Conservation (phyloP, 2,113 vertebrate genomes). For the Scophthalmus maximus region DNA sequence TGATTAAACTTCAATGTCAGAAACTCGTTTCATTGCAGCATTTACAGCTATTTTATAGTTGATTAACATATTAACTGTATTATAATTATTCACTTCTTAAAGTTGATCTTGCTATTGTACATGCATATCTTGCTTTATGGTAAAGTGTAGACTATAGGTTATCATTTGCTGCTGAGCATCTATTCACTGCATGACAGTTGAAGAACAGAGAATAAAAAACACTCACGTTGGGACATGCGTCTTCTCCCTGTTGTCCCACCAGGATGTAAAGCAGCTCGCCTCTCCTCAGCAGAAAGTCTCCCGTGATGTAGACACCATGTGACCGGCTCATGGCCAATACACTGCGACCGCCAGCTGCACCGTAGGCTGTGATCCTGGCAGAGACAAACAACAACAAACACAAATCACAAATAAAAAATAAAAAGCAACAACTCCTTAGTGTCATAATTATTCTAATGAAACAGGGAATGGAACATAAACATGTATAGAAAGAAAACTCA, state of each 20-base stretch:
- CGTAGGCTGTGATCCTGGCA: constrained; percentile 91
- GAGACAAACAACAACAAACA: constrained; percentile 11
- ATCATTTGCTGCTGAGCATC: neutral
- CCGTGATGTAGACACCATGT: constrained; percentile 90
- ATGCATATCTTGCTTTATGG: neutral
- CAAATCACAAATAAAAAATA: neutral
- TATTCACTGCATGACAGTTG: neutral
- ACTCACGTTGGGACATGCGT: constrained; percentile 96
- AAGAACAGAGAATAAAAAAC: neutral
- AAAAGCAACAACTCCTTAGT: neutral
- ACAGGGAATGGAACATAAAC: neutral
- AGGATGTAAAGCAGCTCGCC: constrained; percentile 90
- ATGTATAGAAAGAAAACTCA: neutral
- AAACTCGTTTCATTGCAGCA: too few relatives aligned
- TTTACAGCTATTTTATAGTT: neutral
- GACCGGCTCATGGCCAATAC: constrained; percentile 90
- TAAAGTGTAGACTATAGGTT: neutral
- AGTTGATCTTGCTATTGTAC: constrained; percentile 3
- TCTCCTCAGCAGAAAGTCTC: constrained; percentile 91
- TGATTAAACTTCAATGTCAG: neutral
- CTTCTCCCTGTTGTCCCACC: constrained; percentile 96
- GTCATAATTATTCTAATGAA: constrained; percentile 18
- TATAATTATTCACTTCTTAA: neutral
- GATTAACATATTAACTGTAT: neutral
- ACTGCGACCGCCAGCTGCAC: constrained; percentile 94